A percentile compares a stretch with the other conserved stretches of the same genome.
Conservation (phyloP, 1,140 invertebrate genomes). For the Drosophila kikkawai region DNA sequence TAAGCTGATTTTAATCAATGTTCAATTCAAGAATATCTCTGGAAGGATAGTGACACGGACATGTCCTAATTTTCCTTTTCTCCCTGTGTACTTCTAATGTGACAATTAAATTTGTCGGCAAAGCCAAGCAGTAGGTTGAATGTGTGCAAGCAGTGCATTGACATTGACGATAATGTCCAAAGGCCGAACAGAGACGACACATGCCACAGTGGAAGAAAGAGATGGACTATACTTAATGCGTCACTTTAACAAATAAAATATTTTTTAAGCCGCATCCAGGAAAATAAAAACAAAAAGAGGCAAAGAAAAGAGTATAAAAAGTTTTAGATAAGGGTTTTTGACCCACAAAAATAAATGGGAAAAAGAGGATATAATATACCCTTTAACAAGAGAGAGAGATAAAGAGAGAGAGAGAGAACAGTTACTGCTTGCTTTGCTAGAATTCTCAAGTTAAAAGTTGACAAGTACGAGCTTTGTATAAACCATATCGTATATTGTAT, state of each 20-base stretch:
- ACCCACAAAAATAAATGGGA: conserved; percentile 22
- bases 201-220: neutral
- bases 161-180: conserved; percentile 34
- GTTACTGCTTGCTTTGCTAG: neutral
- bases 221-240: conserved; percentile 10
- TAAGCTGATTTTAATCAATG: no score
- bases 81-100: conserved; percentile 47
- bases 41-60: fast-evolving
- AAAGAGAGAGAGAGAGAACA: neutral
- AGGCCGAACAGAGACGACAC: conserved; percentile 18
- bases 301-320: neutral
- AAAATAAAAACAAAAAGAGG: conserved; percentile 8
- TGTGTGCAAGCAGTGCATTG: conserved; percentile 34
- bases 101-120: conserved; percentile 70
- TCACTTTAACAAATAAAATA: conserved; percentile 16
- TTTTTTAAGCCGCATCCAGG: neutral
- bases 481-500: neutral
- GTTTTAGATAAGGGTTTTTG: conserved; percentile 32
- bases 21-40: no score
- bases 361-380: neutral
- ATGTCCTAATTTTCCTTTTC: neutral
- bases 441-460: neutral
- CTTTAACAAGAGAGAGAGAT: neutral
- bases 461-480: no score
- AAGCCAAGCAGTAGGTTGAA: conserved; percentile 13